Percentiles rank a stretch among this genome's conserved stretches.
phyloP scores from a whole-genome alignment of 2,888 invertebrate species.

The Conus canariensis region DNA sequence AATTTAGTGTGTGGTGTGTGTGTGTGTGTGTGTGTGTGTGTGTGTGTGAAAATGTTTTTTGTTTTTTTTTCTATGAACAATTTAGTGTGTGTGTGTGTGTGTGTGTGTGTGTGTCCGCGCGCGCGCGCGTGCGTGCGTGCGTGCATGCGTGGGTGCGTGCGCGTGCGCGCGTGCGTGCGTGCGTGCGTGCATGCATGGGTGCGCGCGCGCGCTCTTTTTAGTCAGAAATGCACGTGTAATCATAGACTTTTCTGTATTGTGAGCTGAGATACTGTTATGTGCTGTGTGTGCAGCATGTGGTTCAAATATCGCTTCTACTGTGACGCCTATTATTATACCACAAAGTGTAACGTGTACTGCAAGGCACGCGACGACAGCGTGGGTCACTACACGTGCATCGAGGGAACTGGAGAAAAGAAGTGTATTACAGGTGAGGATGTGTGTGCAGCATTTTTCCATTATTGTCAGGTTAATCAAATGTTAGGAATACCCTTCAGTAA shows the following conservation, averaged over 20 bases:
- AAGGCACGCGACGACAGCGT: conserved; percentile 83
- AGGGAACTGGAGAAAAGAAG: conserved; percentile 80
- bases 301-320: conserved; percentile 71
- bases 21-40: conserved; percentile 1
- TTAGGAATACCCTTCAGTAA: too few relatives aligned
- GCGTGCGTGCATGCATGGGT: too few relatives aligned
- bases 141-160: not conserved
- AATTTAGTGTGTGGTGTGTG: not conserved
- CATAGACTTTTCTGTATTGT: too few relatives aligned
- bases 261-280: not conserved
- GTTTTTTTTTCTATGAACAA: too few relatives aligned
- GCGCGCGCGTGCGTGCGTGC: too few relatives aligned
- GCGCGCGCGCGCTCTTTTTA: too few relatives aligned
- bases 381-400: conserved; percentile 92
- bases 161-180: not conserved
- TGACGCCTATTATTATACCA: conserved; percentile 76
- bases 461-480: too few relatives aligned
- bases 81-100: not conserved
- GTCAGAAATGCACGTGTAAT: too few relatives aligned
- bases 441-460: too few relatives aligned
- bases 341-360: conserved; percentile 70
- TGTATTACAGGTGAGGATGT: conserved; percentile 49
- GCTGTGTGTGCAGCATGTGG: conserved; percentile 44
- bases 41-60: too few relatives aligned
- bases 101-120: not conserved